Conservation (phyloP, 2,797 vertebrate genomes). For the Enteromius viviparus region DNA sequence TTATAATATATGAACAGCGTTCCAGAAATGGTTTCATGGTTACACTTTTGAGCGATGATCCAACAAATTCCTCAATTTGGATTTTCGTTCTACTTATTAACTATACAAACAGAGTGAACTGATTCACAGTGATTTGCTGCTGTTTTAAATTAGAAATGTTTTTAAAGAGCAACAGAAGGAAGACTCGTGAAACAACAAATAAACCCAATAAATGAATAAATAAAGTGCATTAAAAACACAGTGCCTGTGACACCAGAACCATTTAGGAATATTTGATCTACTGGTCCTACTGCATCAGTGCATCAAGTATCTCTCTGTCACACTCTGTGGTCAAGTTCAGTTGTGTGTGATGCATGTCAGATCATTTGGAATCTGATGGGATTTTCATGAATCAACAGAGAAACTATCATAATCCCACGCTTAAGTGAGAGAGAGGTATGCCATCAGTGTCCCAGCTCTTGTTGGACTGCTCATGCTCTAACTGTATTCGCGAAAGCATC, state of each 20-base stretch:
- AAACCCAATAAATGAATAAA: not conserved
- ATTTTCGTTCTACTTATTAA: not conserved
- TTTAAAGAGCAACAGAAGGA: not conserved
- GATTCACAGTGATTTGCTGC: not conserved
- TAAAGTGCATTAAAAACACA: not conserved
- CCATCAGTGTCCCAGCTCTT: constrained; percentile 9
- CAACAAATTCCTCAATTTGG: not conserved
- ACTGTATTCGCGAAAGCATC: constrained; percentile 24
- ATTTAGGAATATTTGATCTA: not conserved
- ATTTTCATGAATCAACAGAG: constrained; percentile 41
- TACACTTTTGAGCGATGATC: not conserved
- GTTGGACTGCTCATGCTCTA: constrained; percentile 13
- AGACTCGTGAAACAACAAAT: not conserved
- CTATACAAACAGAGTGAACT: not conserved
- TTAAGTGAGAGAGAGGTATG: not conserved
- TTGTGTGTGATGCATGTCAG: constrained; percentile 6
- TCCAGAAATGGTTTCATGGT: not conserved
- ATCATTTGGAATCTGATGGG: constrained; percentile 16
- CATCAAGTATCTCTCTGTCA: constrained; percentile 6
- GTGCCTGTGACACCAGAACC: not conserved
- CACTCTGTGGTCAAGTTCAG: constrained; percentile 11
- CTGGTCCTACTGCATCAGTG: not conserved
- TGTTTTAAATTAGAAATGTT: not conserved
- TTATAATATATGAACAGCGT: not conserved
- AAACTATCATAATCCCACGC: constrained; percentile 35